Conservation (phyloP, 2,113 vertebrate genomes). For the Ciconia maguari region DNA sequence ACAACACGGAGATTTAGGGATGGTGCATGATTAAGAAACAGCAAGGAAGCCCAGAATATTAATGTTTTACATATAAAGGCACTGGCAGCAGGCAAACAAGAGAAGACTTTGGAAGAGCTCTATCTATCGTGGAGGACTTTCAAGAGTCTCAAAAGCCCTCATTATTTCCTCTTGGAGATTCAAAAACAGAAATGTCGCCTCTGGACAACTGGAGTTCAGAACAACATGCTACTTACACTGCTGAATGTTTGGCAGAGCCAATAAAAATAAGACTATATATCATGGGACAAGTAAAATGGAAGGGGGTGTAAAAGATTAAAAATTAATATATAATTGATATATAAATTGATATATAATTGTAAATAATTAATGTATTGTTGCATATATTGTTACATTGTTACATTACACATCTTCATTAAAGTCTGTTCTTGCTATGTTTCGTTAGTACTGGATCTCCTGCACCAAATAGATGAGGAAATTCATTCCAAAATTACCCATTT, state of each 20-base stretch:
- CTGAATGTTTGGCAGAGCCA: not conserved
- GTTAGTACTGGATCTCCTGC: not conserved
- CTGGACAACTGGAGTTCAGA: not conserved
- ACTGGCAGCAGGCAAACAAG: not conserved
- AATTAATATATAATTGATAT: too few species aligned
- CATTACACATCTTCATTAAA: not conserved
- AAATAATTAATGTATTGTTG: not conserved
- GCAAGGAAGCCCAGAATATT: not conserved
- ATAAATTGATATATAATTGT: too few species aligned
- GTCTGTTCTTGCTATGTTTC: not conserved
- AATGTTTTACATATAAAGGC: not conserved
- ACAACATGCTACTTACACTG: not conserved
- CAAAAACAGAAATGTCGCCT: not conserved
- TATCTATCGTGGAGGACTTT: not conserved
- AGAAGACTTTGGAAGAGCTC: not conserved
- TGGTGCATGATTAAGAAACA: not conserved
- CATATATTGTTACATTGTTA: not conserved
- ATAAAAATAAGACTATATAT: not conserved
- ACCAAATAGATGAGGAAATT: not conserved
- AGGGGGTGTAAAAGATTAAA: not conserved
- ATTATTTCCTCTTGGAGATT: not conserved
- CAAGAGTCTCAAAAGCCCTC: not conserved
- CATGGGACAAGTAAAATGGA: not conserved
- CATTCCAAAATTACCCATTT: not conserved
- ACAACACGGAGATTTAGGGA: not conserved